Conservation (phyloP, 2,888 invertebrate genomes). For the Lycia hirtaria region DNA sequence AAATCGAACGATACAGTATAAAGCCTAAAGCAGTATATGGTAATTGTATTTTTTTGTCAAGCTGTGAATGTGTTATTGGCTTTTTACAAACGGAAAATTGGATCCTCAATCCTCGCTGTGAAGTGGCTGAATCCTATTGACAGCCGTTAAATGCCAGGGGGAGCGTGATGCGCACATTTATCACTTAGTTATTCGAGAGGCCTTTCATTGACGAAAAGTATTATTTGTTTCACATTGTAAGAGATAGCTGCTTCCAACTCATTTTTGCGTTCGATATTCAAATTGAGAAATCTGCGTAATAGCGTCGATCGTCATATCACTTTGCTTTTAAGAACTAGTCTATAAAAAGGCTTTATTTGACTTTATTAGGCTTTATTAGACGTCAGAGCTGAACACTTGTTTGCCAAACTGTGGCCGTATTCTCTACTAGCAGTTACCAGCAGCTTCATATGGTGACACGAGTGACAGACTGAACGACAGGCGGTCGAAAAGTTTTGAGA, state of each 20-base stretch:
- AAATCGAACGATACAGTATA: too few relatives aligned
- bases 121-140: slow-evolving; percentile 25
- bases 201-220: slow-evolving; percentile 19
- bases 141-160: slow-evolving; percentile 23
- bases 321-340: neutral
- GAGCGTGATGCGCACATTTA: slow-evolving; percentile 19
- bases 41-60: slow-evolving; percentile 9
- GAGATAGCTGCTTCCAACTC: neutral
- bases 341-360: too few relatives aligned
- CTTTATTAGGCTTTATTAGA: too few relatives aligned
- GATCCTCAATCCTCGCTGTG: slow-evolving; percentile 19
- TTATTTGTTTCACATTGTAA: slow-evolving; percentile 18
- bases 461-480: too few relatives aligned
- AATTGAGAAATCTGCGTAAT: slow-evolving; percentile 1
- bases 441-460: too few relatives aligned
- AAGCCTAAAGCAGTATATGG: slow-evolving; percentile 4
- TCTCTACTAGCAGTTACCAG: too few relatives aligned
- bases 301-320: neutral
- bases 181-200: slow-evolving; percentile 21
- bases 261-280: neutral
- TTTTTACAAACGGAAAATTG: slow-evolving; percentile 18
- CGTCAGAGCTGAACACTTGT: too few relatives aligned
- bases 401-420: too few relatives aligned
- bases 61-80: slow-evolving; percentile 16
- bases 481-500: too few relatives aligned